These are phyloP conservation scores for Artibeus lituratus DNA, from an alignment of 2,797 vertebrate genomes.

Conservation along the genomic window DNA sequence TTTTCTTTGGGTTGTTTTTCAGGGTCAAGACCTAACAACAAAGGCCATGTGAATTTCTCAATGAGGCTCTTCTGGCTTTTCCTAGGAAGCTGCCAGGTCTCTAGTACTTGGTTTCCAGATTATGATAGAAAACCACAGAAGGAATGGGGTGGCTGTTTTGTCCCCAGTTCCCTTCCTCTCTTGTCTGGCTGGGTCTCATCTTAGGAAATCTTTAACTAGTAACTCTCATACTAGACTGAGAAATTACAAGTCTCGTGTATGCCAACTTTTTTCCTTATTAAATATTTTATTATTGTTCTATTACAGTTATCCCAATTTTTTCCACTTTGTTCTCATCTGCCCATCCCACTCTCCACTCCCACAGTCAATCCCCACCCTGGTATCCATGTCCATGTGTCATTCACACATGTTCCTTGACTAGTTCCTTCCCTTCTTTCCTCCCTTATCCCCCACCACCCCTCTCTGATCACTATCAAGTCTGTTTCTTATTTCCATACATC, in stretches of 20 bases:
- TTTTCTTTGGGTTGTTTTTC: neutral
- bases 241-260: neutral
- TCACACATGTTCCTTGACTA: no score
- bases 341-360: no score
- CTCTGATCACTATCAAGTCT: no score
- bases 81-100: neutral
- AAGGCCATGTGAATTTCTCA: neutral
- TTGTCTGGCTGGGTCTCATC: neutral
- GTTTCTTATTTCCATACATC: no score
- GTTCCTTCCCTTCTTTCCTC: no score
- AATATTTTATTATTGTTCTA: no score
- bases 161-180: neutral
- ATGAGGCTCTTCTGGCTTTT: neutral
- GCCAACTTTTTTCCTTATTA: neutral
- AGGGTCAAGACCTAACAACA: neutral
- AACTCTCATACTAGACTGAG: neutral
- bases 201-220: neutral
- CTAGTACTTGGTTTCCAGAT: neutral
- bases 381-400: no score
- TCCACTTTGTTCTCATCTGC: no score
- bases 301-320: no score
- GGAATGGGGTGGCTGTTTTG: neutral
- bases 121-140: neutral
- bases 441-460: no score
- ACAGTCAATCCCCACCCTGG: no score